A percentile compares a stretch with the other conserved stretches of the same genome.
These are phyloP conservation scores for Resseliella maxima DNA, from an alignment of 2,888 invertebrate species.

Conservation along the genomic window DNA sequence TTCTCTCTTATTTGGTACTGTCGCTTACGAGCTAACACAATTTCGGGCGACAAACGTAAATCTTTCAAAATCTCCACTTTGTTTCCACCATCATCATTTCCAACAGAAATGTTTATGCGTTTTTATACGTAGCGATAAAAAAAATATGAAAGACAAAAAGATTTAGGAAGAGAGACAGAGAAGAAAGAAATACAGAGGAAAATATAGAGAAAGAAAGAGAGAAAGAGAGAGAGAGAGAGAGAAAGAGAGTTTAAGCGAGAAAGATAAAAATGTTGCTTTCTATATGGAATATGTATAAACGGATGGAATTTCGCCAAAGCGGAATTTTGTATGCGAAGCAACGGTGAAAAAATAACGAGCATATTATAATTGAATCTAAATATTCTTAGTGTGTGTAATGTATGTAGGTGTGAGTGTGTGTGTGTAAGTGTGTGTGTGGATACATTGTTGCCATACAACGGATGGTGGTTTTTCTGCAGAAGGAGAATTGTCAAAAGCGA, in stretches of 20 bases:
- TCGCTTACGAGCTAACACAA: background rate
- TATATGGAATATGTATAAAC: background rate
- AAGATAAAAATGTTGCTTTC: too few relatives aligned
- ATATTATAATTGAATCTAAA: constrained; percentile 53
- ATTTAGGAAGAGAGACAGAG: background rate
- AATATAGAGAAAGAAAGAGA: too few relatives aligned
- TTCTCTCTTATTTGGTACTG: background rate
- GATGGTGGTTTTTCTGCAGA: too few relatives aligned
- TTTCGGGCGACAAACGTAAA: background rate
- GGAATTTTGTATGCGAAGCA: background rate
- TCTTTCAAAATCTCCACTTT: constrained; percentile 12
- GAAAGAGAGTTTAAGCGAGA: too few relatives aligned
- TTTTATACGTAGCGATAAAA: background rate
- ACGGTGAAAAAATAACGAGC: background rate
- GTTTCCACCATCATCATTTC: background rate
- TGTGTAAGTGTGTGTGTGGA: too few relatives aligned
- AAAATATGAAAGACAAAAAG: background rate
- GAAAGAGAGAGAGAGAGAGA: too few relatives aligned
- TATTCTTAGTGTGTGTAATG: constrained; percentile 10
- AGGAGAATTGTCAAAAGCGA: constrained; percentile 1
- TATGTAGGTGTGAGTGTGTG: too few relatives aligned
- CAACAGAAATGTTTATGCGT: background rate
- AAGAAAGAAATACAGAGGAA: too few relatives aligned
- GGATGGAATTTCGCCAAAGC: background rate
- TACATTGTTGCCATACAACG: too few relatives aligned